A percentile compares a stretch with the other conserved stretches of the same genome.
These are phyloP conservation scores for Pentamera pediparva DNA, from an alignment of 53 echinoderm and acorn worm species.

Conservation along the genomic window DNA sequence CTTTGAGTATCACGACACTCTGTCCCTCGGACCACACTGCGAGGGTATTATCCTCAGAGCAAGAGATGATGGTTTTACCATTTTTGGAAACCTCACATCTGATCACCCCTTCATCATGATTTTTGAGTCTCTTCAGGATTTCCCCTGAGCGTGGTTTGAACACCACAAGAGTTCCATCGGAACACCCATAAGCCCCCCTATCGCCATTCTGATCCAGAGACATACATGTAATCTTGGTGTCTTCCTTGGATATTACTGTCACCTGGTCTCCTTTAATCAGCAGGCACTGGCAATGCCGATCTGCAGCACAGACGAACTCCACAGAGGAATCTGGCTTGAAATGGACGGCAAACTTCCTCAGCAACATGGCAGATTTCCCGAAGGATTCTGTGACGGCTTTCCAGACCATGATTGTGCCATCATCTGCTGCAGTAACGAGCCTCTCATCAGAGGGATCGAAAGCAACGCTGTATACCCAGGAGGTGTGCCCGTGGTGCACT, in stretches of 20 bases:
- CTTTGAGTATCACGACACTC: constrained; percentile 33
- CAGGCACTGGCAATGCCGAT: constrained; percentile 11
- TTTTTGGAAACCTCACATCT: constrained; percentile 52
- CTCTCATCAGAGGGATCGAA: constrained; percentile 61
- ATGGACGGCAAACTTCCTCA: constrained; percentile 19
- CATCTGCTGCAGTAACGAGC: constrained; percentile 74
- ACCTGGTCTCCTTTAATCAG: neutral
- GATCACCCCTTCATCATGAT: constrained; percentile 48
- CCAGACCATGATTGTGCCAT: constrained; percentile 82
- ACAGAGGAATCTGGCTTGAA: constrained; percentile 3
- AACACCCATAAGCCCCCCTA: constrained; percentile 55
- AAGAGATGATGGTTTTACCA: constrained; percentile 51
- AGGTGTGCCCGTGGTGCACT: constrained; percentile 73
- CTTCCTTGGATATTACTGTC: constrained; percentile 19
- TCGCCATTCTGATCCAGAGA: constrained; percentile 38
- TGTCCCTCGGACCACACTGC: constrained; percentile 32
- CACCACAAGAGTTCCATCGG: constrained; percentile 61
- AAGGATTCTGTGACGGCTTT: constrained; percentile 12
- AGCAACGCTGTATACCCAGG: constrained; percentile 78
- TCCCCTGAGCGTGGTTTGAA: neutral
- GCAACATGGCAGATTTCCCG: constrained; percentile 2
- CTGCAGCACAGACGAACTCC: constrained; percentile 17
- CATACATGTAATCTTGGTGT: constrained; percentile 27
- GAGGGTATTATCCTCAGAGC: constrained; percentile 59
- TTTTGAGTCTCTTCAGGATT: constrained; percentile 20